Evolutionary conservation across 2,888 invertebrate species (phyloP).

Genomic region (Dasysyrphus tricinctus): DNA sequence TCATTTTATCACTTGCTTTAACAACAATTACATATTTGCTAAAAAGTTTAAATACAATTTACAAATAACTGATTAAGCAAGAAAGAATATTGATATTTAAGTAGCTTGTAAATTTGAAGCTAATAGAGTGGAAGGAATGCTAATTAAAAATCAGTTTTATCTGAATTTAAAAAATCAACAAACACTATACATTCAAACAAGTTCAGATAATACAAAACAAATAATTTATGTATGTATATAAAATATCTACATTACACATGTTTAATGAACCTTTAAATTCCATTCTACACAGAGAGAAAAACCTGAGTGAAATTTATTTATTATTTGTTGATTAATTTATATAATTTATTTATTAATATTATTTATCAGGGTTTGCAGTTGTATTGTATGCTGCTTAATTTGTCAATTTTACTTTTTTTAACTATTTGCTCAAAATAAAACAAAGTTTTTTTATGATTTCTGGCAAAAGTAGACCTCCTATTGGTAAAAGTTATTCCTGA

Average conservation of each 20-base stretch:
- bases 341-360: too few species aligned
- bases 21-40: background rate
- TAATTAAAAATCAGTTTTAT: background rate
- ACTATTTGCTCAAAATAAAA: too few species aligned
- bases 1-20: background rate
- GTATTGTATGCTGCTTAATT: too few species aligned
- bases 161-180: background rate
- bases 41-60: background rate
- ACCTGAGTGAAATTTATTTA: background rate
- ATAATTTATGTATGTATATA: too few species aligned
- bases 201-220: background rate
- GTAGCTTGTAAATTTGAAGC: background rate
- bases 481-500: too few species aligned
- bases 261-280: background rate
- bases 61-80: background rate
- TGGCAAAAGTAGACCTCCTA: too few species aligned
- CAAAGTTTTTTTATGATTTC: too few species aligned
- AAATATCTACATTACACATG: too few species aligned
- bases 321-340: too few species aligned
- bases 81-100: background rate
- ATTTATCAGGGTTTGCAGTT: too few species aligned
- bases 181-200: background rate
- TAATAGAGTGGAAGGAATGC: background rate
- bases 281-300: background rate
- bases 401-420: too few species aligned